Evolutionary conservation across 2,113 vertebrate genomes (phyloP).

Genomic region (Typhlomys cinereus): DNA sequence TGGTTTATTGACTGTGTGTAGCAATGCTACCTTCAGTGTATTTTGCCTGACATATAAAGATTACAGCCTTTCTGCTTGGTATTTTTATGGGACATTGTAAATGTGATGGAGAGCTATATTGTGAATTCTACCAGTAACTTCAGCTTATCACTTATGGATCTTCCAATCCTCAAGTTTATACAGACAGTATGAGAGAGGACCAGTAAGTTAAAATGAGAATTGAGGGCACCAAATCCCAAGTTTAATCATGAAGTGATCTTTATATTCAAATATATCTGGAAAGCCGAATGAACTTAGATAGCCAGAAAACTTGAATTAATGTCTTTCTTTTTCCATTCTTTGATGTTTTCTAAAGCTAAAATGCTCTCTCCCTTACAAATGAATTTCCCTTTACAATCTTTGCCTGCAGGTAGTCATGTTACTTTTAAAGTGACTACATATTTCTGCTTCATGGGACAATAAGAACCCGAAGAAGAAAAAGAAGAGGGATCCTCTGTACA

Average conservation of each 20-base stretch:
- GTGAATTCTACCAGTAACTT: background rate
- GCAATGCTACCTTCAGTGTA: slow-evolving; percentile 3
- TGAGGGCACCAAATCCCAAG: background rate
- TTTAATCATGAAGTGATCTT: background rate
- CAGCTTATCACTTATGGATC: background rate
- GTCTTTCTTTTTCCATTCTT: background rate
- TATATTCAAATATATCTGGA: background rate
- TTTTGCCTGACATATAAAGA: slow-evolving; percentile 16
- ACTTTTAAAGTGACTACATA: background rate
- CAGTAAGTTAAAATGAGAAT: background rate
- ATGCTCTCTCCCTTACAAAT: background rate
- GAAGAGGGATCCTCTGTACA: background rate
- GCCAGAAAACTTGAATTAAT: background rate
- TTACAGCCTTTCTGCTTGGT: background rate
- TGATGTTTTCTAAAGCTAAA: slow-evolving; percentile 16
- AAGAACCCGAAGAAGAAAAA: background rate
- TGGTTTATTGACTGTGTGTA: background rate
- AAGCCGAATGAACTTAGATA: background rate
- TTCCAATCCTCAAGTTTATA: background rate
- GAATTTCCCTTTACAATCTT: background rate
- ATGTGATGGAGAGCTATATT: background rate
- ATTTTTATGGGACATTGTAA: slow-evolving; percentile 25
- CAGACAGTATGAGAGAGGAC: background rate
- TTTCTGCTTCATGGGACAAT: background rate
- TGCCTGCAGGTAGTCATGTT: background rate